phyloP scores from a whole-genome alignment of 2,888 invertebrate species.

The Matsumyia berberina region DNA sequence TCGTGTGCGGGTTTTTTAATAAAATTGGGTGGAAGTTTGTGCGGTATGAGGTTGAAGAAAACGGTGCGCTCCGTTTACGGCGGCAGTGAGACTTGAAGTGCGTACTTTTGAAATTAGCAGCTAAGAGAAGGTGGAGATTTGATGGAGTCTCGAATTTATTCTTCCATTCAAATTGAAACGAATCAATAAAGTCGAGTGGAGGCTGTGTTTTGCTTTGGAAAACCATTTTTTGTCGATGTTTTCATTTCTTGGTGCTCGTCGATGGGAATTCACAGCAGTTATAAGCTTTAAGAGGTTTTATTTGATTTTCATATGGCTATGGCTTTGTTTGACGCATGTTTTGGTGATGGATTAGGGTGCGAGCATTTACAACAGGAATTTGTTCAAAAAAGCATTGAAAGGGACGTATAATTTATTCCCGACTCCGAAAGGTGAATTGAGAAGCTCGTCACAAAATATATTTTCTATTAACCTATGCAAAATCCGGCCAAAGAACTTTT shows the following conservation, averaged over 20 bases:
- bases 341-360: neutral
- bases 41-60: neutral
- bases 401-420: too few species aligned
- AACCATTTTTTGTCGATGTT: slow-evolving; percentile 8
- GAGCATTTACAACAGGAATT: neutral
- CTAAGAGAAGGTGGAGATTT: neutral
- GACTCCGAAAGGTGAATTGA: too few species aligned
- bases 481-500: too few species aligned
- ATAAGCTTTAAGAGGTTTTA: slow-evolving; percentile 24
- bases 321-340: neutral
- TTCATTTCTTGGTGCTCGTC: slow-evolving; percentile 16
- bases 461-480: too few species aligned
- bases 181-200: slow-evolving; percentile 51
- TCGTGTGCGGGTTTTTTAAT: slow-evolving; percentile 4
- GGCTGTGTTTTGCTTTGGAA: neutral
- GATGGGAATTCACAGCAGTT: slow-evolving; percentile 31
- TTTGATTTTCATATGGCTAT: slow-evolving; percentile 1
- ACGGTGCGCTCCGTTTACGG: slow-evolving; percentile 26
- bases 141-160: slow-evolving; percentile 28
- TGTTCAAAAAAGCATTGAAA: neutral
- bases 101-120: slow-evolving; percentile 55
- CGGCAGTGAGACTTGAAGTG: slow-evolving; percentile 41
- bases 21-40: slow-evolving; percentile 21
- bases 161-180: slow-evolving; percentile 45
- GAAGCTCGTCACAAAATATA: too few species aligned